These are phyloP conservation scores for Gymnarchus niloticus DNA, from an alignment of 2,113 vertebrate genomes.

Conservation along the genomic window DNA sequence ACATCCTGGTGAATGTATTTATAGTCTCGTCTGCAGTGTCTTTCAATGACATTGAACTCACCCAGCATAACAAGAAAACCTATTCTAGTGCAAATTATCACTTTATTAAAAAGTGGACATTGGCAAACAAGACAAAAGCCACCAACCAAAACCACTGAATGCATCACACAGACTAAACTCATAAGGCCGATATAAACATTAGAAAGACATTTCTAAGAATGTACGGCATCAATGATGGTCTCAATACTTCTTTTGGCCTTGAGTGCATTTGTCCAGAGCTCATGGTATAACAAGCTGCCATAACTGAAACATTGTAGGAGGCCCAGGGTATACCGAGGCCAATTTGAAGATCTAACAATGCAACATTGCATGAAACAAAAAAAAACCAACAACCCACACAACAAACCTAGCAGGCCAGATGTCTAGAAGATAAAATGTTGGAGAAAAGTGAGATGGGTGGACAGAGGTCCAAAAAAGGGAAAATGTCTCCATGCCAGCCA, in stretches of 20 bases:
- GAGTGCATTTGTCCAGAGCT: not conserved
- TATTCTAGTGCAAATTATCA: conserved; percentile 54
- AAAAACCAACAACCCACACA: not conserved
- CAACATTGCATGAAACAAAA: not conserved
- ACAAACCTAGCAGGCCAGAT: not conserved
- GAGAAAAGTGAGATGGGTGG: not conserved
- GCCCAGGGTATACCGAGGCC: not conserved
- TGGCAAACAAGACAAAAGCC: conserved; percentile 28
- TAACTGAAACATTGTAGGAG: not conserved
- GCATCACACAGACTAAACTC: not conserved
- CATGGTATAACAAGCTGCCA: not conserved
- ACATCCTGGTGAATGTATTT: conserved; percentile 58
- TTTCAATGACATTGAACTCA: conserved; percentile 43
- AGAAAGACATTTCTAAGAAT: not conserved
- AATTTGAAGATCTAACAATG: not conserved
- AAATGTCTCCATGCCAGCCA: conserved; percentile 12
- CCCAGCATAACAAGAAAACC: conserved; percentile 35
- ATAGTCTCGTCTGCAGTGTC: conserved; percentile 43
- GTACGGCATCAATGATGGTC: too few species aligned
- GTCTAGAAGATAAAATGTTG: not conserved
- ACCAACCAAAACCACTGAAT: not conserved
- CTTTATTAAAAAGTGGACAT: conserved; percentile 39
- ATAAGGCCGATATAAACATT: not conserved
- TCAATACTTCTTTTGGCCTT: not conserved
- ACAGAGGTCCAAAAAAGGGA: not conserved